These are phyloP conservation scores for Drosophila robusta DNA, from an alignment of 2,888 invertebrate genomes.

Conservation along the genomic window DNA sequence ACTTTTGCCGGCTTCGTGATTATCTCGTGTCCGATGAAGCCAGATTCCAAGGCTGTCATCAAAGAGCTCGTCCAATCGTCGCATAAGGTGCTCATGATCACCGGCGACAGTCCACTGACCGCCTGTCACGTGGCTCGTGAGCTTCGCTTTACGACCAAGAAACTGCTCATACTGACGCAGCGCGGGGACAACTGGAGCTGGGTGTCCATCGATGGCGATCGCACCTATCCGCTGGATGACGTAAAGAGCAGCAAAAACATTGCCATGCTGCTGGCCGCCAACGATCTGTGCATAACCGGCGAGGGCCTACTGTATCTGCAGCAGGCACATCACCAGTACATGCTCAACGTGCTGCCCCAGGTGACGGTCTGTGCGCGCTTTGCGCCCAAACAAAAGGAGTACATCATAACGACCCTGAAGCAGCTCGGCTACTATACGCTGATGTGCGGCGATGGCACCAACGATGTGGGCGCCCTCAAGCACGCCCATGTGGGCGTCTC, in stretches of 20 bases:
- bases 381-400: slow-evolving; percentile 99
- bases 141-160: slow-evolving; percentile 93
- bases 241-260: slow-evolving; percentile 86
- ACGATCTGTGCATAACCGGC: slow-evolving; percentile 98
- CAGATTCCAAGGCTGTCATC: slow-evolving; percentile 97
- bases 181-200: slow-evolving; percentile 88
- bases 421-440: slow-evolving; percentile 93
- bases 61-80: slow-evolving; percentile 97
- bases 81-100: slow-evolving; percentile 99
- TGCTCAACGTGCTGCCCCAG: slow-evolving; percentile 91
- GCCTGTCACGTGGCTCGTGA: slow-evolving; percentile 99
- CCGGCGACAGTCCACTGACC: slow-evolving; percentile 99
- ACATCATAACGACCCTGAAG: slow-evolving; percentile 95
- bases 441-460: slow-evolving; percentile 99
- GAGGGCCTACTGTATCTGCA: slow-evolving; percentile 92
- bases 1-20: slow-evolving; percentile 98
- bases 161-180: slow-evolving; percentile 88
- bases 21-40: slow-evolving; percentile 98
- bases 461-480: slow-evolving; percentile 99
- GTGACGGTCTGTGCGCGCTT: slow-evolving; percentile 98
- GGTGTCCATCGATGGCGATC: slow-evolving; percentile 90
- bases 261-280: slow-evolving; percentile 89
- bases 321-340: slow-evolving; percentile 87
- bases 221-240: slow-evolving; percentile 57
- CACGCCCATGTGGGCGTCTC: slow-evolving; percentile 99